These are phyloP conservation scores for Epinotia brunnichana DNA, from an alignment of 2,888 invertebrate species.

Conservation along the genomic window DNA sequence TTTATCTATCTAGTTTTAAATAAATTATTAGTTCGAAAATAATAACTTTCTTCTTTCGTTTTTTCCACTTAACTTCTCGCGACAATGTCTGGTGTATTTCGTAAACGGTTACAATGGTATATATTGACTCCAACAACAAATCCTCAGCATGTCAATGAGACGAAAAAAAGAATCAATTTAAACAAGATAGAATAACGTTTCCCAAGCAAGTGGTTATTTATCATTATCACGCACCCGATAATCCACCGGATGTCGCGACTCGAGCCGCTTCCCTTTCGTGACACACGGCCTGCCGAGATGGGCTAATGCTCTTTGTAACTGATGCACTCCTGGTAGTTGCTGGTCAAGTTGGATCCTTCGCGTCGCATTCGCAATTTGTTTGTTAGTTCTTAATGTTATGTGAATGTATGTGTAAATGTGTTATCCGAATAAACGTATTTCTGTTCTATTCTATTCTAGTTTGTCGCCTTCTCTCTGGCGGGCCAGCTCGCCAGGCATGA, in stretches of 20 bases:
- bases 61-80: not conserved
- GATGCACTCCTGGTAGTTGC: not conserved
- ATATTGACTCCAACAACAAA: not conserved
- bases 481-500: not conserved
- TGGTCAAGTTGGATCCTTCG: no score
- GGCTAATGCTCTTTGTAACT: not conserved
- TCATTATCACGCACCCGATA: constrained; percentile 25
- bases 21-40: no score
- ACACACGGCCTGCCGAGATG: constrained; percentile 18
- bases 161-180: not conserved
- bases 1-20: no score
- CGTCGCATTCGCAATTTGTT: no score
- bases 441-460: no score
- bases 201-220: constrained; percentile 16
- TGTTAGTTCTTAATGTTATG: no score
- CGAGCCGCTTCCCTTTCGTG: constrained; percentile 5
- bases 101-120: not conserved
- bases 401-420: no score
- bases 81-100: not conserved
- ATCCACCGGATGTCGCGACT: constrained; percentile 31
- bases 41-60: no score
- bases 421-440: no score
- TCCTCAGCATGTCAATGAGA: not conserved
- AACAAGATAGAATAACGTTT: constrained; percentile 16
- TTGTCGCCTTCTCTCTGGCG: not conserved